These are phyloP conservation scores for Hippocampus abdominalis DNA, from an alignment of 2,113 vertebrate species.

Conservation along the genomic window DNA sequence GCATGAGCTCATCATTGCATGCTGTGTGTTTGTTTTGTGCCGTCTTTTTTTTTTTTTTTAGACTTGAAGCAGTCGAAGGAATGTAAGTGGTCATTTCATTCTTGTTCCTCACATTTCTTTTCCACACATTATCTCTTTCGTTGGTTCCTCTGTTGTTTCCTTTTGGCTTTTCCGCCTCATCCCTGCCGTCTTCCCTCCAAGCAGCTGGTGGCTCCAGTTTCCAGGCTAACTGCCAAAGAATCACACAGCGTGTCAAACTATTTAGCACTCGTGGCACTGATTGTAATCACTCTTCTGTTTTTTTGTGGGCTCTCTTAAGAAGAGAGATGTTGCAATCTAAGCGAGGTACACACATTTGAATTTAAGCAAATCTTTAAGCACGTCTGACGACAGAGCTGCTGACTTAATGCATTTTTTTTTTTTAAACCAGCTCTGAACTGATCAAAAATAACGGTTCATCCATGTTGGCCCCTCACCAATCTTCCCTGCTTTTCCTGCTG, in stretches of 20 bases:
- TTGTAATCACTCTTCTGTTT: neutral
- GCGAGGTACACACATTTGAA: neutral
- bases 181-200: neutral
- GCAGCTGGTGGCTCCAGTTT: neutral
- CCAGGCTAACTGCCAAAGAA: neutral
- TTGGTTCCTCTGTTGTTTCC: neutral
- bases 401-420: too few species aligned
- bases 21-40: constrained; percentile 55
- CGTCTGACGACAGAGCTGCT: too few species aligned
- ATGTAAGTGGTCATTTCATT: constrained; percentile 85
- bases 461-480: too few species aligned
- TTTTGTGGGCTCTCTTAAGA: neutral
- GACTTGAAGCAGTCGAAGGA: constrained; percentile 90
- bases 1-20: constrained; percentile 81
- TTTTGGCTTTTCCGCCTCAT: constrained; percentile 6
- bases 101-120: constrained; percentile 60
- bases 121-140: constrained; percentile 2
- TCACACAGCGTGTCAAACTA: neutral
- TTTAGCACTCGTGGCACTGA: neutral
- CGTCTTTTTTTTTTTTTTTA: constrained; percentile 73
- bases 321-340: neutral
- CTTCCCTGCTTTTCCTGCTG: too few species aligned
- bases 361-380: too few species aligned
- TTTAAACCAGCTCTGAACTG: too few species aligned
- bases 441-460: too few species aligned